phyloP scores from a whole-genome alignment of 35 echinoderm and acorn worm genomes.

The Anneissia japonica region DNA sequence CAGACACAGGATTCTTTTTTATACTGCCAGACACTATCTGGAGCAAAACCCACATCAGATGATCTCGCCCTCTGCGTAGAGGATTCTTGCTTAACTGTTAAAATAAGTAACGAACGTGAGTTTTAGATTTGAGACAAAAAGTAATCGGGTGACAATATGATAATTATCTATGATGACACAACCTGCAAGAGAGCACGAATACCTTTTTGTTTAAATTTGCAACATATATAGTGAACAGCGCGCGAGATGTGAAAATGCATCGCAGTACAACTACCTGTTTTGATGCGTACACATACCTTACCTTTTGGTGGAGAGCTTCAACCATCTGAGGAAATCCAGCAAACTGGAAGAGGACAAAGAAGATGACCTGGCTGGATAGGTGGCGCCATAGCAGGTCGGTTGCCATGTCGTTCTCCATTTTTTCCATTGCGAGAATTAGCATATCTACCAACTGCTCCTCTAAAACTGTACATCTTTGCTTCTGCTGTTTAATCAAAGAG shows the following conservation, averaged over 20 bases:
- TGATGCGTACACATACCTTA: no score
- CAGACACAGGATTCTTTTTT: conserved; percentile 86
- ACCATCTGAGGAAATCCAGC: conserved; percentile 93
- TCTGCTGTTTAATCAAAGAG: conserved; percentile 53
- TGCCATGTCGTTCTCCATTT: conserved; percentile 48
- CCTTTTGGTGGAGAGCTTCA: conserved; percentile 68
- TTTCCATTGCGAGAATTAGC: conserved; percentile 87
- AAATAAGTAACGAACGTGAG: no score
- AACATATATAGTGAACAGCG: no score
- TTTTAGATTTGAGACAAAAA: no score
- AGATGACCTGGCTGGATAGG: conserved; percentile 93
- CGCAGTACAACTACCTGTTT: no score
- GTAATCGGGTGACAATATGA: no score
- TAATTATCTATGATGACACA: no score
- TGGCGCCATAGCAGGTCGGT: conserved; percentile 76
- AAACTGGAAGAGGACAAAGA: conserved; percentile 97
- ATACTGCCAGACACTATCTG: conserved; percentile 97
- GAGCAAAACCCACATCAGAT: conserved; percentile 94
- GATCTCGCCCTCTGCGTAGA: conserved; percentile 74
- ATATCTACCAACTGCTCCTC: conserved; percentile 82
- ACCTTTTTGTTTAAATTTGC: no score
- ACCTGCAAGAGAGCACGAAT: no score
- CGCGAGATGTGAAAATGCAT: no score
- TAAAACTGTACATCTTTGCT: conserved; percentile 67
- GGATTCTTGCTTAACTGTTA: conserved; percentile 58